Percentiles rank a stretch among this genome's conserved stretches.
These are phyloP conservation scores for Microplitis manilae DNA, from an alignment of 2,888 invertebrate genomes.

Conservation along the genomic window DNA sequence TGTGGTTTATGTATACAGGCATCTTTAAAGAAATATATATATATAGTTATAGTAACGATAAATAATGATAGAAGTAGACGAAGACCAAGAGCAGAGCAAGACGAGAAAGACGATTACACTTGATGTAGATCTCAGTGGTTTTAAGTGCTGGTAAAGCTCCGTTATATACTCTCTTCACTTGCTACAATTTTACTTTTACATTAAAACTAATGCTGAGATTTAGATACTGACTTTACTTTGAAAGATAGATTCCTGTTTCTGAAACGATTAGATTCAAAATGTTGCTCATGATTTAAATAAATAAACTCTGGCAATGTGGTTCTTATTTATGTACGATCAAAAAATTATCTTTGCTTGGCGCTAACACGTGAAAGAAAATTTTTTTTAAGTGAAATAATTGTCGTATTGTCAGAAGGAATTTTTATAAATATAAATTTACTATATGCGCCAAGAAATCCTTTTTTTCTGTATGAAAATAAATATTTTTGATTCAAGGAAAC, in stretches of 20 bases:
- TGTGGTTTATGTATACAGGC: neutral
- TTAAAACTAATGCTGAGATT: constrained; percentile 3
- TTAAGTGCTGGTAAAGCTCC: constrained; percentile 9
- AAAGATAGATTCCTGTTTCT: constrained; percentile 16
- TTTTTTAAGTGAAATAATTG: neutral
- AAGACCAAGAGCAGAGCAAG: neutral
- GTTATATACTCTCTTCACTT: constrained; percentile 27
- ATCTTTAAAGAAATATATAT: neutral
- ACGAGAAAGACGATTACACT: constrained; percentile 1
- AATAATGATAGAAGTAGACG: constrained; percentile 19
- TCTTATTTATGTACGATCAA: neutral
- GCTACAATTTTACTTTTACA: constrained; percentile 24
- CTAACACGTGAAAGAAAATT: neutral
- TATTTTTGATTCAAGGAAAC: too few species aligned
- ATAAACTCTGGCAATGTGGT: neutral
- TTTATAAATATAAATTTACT: too few species aligned
- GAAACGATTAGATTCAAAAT: constrained; percentile 2
- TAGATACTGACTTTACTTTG: neutral
- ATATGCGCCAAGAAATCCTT: too few species aligned
- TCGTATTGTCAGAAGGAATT: too few species aligned
- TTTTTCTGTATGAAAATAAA: too few species aligned
- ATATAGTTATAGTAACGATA: neutral
- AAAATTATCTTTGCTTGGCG: neutral
- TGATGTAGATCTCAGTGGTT: constrained; percentile 5
- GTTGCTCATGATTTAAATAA: constrained; percentile 5